Base-by-base conservation (phyloP, 2,113 vertebrate genomes). In the Gymnarchus niloticus region DNA sequence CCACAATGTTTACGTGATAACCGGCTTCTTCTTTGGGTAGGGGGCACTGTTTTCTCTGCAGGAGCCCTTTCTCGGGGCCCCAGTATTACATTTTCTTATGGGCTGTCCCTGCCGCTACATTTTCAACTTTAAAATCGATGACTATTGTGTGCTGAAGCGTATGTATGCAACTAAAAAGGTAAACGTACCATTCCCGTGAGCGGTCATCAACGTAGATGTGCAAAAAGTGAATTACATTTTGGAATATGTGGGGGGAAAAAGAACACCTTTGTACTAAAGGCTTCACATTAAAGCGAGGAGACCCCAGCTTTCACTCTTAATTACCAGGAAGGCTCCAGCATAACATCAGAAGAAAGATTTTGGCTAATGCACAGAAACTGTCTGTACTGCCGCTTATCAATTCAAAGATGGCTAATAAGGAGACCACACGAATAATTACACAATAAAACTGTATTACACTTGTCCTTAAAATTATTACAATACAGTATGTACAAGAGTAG, bases 371-470 rank as follows among this genome's bases (percentile, higher is more conserved):
- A 14, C 28, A 78, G 23, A 37, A 48, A 78, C 37, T 48, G 73
- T 93, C 90, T 90, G 69, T 28, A 44, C 69, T 44, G 41, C 28
- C 33, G 25, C 25, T 33, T 12, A 73, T n/a, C 69, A 7, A 23
- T 19, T 14, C 6, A 17, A 23, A n/a, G 17, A 33, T 21, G 19
- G 19, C 33, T 41, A 95, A 93, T 88, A 87, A 88, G 85, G 84
- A 88, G 87, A 84, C 51, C 93, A 96, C 94, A 93, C 94, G 92
- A 96, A 94, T 91, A 89, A 94, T 96, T 97, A 99, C 96, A 98
- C 97, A 98, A 97, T 98, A 98, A 97, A 99, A 98, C 96, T 99
- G 97, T 99, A 98, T 99, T 97, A 96, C 97, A 96, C 98, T 98
- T 99, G 97, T 98, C 96, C 96, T 97, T 98, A 95, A 96, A 95